Percentiles rank a stretch among this genome's conserved stretches.
phyloP scores from a whole-genome alignment of 2,888 invertebrate genomes.

The Epirrita christyi region DNA sequence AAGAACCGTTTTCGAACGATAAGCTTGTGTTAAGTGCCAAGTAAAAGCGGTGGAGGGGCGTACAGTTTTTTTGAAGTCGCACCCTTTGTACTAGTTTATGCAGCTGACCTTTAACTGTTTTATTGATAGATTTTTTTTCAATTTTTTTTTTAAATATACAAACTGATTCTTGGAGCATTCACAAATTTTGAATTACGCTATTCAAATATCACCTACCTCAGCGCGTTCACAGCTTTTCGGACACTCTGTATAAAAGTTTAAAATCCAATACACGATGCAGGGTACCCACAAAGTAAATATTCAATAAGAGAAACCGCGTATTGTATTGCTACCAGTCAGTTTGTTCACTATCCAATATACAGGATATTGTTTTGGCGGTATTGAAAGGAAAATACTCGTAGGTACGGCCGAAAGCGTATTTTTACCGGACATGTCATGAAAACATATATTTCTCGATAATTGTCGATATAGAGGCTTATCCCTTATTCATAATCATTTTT shows the following conservation, averaged over 20 bases:
- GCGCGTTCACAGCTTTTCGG: slow-evolving; percentile 37
- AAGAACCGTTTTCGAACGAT: no score
- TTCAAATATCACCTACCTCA: slow-evolving; percentile 1
- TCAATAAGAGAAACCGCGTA: slow-evolving; percentile 66
- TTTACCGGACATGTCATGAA: slow-evolving; percentile 3
- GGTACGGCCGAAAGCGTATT: slow-evolving; percentile 29
- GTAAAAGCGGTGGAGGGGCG: no score
- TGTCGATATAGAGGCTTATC: no score
- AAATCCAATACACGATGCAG: slow-evolving; percentile 39
- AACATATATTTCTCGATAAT: no score
- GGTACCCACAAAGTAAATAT: slow-evolving; percentile 63
- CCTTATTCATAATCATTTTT: no score
- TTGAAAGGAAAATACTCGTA: slow-evolving; percentile 47
- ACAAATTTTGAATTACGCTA: background rate
- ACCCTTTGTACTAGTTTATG: no score
- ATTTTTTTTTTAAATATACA: no score
- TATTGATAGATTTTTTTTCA: no score
- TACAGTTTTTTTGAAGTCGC: no score
- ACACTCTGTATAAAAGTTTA: slow-evolving; percentile 33
- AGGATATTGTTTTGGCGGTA: slow-evolving; percentile 68
- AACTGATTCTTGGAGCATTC: no score
- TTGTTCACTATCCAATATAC: slow-evolving; percentile 71
- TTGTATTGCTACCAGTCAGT: slow-evolving; percentile 66
- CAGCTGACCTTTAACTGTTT: no score
- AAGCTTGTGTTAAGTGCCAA: no score